Evolutionary conservation across 2,888 invertebrate species (phyloP), one percentile per base, ranked within the genome.

Genomic region (Euzophera pinguis): DNA sequence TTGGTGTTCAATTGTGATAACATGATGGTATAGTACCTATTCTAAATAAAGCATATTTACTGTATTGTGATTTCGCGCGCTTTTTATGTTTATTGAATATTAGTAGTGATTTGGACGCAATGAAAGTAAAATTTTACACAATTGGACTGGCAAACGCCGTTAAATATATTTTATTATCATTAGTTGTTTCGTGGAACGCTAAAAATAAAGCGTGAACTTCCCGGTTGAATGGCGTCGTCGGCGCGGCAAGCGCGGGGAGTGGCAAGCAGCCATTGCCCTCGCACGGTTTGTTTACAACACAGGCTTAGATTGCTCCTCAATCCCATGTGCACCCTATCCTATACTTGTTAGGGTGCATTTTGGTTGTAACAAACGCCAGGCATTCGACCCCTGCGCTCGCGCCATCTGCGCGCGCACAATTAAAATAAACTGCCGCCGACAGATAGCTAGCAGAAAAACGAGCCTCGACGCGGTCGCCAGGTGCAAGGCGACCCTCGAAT

Each of bases 141-240:
- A 54, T 50, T 54, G 43, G 32, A 39, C 29, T 41, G 51, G 41
- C 47, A 55, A 57, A 58, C 47, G 53, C 55, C 57, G 56, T 61
- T 63, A 58, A 22, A 5, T 22, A 22, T 22, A 22, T 22, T 22
- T 22, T 57, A 52, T 68, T 71, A 74, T 71, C 72, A 74, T 70
- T 71, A 69, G 63, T 71, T 62, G 74, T 79, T 75, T 81, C 74
- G 72, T 80, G 71, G 77, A 81, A 81, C 73, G 74, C 87, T 89
- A 89, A 86, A 89, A 87, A 89, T 89, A 89, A 85, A 84, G 81
- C 72, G 75, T 87, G 81, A 84, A 89, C 85, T 89, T 89, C 88
- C 89, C 88, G 88, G 89, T 89, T 89, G 88, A 89, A 89, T 89
- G 87, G 89, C 88, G 89, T 85, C 77, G 73, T 63, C 69, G 73